Base-by-base conservation (phyloP, 2,113 vertebrate genomes). In the Neotoma lepida region DNA sequence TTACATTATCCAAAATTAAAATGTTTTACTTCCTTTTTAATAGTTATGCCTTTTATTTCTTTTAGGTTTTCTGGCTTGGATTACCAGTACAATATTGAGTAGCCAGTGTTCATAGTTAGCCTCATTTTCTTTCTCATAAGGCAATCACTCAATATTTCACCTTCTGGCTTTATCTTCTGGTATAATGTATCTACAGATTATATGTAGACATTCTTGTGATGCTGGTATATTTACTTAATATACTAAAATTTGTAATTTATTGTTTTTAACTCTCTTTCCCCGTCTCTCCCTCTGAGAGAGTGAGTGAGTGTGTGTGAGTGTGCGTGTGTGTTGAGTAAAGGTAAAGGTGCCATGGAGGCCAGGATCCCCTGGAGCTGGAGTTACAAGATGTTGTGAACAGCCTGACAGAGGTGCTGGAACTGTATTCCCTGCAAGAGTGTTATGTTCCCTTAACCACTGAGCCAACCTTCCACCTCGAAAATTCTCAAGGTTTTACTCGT, bases 11-110 rank as follows among this genome's bases (percentile, higher is more conserved):
- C 66, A 44, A 86, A 85, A 24, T 35, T 86, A 35, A 18, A 35
- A 22, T 49, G 15, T 86, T 76, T 95, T 63, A 58, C 15, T 71
- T 78, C 49, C 63, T 71, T 58, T 95, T 94, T 93, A 88, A 86
- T 85, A 46, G 44, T 68, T 66, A 66, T 41, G 22, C 4, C 30
- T 93, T 92, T 89, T 76, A 63, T 77, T 71, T 89, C 35, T 86
- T 13, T 15, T 63, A 8, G 10, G 14, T 56, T 95, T 94, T 91
- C 61, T 74, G 78, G 13, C 49, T 22, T 64, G 28, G 28, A 87
- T 66, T 4, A n/a, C 9, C 8, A 84, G 26, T 63, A 44, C 35
- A 88, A 30, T 80, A 24, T 58, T 84, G 33, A 91, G 54, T 30
- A 86, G 41, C 15, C 1, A 17, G n/a, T 73, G 4, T 61, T 41